Evolutionary conservation across 2,113 vertebrate species (phyloP).

Genomic region (Otolemur garnettii): DNA sequence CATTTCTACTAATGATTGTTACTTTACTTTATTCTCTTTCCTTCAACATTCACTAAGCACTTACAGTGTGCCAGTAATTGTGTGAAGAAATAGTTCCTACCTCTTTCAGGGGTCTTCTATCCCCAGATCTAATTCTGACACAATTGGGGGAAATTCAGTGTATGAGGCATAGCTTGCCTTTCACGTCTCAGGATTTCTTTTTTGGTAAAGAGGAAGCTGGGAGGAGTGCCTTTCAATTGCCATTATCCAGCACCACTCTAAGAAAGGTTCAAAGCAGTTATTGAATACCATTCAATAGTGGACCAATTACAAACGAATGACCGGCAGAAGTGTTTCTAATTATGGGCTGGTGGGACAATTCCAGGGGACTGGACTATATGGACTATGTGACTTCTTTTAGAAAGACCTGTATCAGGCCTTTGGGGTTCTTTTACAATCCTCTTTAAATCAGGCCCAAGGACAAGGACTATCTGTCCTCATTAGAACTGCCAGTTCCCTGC

Average conservation of each 20-base stretch:
- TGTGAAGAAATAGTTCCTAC: neutral
- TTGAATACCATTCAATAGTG: neutral
- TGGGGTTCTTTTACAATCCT: conserved; percentile 50
- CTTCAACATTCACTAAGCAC: neutral
- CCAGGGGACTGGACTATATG: neutral
- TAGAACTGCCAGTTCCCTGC: neutral
- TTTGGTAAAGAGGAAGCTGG: neutral
- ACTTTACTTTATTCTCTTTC: neutral
- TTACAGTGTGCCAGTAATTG: neutral
- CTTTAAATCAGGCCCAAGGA: neutral
- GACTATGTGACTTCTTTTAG: neutral
- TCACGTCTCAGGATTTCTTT: neutral
- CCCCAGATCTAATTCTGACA: neutral
- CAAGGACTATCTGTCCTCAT: conserved; percentile 59
- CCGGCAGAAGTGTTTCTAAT: conserved; percentile 19
- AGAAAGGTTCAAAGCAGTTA: conserved; percentile 37
- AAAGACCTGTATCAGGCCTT: neutral
- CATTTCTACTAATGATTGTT: neutral
- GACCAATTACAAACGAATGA: neutral
- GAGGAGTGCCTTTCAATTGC: neutral
- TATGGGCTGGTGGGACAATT: neutral
- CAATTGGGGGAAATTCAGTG: neutral
- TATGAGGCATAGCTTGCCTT: neutral
- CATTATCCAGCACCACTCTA: neutral
- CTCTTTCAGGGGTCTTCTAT: neutral